Evolutionary conservation across 53 echinoderm and acorn worm genomes (phyloP).

Genomic region (Pentamera pediparva): DNA sequence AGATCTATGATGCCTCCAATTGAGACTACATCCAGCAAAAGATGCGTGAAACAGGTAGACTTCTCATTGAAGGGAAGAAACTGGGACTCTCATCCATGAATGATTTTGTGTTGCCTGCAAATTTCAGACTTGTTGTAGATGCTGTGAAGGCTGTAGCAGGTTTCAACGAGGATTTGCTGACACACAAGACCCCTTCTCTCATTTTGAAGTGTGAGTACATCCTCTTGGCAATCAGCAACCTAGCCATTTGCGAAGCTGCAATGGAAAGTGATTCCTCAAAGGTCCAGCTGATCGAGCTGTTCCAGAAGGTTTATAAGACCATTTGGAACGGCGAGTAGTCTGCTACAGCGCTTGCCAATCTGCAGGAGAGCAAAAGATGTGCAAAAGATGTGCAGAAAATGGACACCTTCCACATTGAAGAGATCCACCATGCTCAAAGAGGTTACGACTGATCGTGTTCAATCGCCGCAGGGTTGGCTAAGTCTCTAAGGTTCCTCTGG

Average conservation of each 20-base stretch:
- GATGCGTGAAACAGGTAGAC: not conserved
- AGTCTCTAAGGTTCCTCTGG: not conserved
- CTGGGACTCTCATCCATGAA: not conserved
- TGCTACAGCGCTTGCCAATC: too few relatives aligned
- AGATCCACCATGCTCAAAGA: not conserved
- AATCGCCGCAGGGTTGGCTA: slow-evolving; percentile 11
- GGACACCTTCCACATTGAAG: too few relatives aligned
- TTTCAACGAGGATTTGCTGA: not conserved
- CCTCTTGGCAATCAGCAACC: not conserved
- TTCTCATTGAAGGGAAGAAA: not conserved
- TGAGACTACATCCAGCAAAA: slow-evolving; percentile 1
- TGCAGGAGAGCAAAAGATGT: too few relatives aligned
- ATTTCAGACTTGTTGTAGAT: too few relatives aligned
- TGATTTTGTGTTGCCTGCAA: not conserved
- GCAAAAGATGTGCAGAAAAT: too few relatives aligned
- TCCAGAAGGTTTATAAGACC: slow-evolving; percentile 8
- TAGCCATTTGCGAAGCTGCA: slow-evolving; percentile 7
- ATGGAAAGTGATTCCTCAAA: not conserved
- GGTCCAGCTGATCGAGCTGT: not conserved
- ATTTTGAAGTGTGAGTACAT: not conserved
- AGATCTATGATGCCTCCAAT: not conserved
- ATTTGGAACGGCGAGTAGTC: not conserved
- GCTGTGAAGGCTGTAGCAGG: slow-evolving; percentile 3
- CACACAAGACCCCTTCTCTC: not conserved
- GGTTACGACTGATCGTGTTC: not conserved